Percentiles rank a stretch among this genome's conserved stretches.
These are phyloP conservation scores for Merodon equestris DNA, from an alignment of 2,888 invertebrate species.

Conservation along the genomic window DNA sequence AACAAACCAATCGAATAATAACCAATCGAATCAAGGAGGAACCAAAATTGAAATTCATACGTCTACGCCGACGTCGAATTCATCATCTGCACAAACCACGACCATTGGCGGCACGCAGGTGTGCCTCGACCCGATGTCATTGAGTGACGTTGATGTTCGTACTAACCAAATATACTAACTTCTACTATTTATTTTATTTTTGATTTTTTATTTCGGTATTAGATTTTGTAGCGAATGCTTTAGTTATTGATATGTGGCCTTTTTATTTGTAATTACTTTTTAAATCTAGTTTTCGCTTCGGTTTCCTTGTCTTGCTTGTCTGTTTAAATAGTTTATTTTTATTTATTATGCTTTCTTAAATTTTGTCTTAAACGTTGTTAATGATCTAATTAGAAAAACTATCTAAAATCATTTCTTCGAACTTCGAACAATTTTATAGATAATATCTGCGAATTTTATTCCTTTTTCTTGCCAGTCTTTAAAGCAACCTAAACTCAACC, in stretches of 20 bases:
- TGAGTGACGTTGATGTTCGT: slow-evolving; percentile 87
- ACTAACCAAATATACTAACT: slow-evolving; percentile 73
- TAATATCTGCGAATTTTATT: too few relatives aligned
- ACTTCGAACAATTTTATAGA: too few relatives aligned
- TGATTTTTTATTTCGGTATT: slow-evolving; percentile 25
- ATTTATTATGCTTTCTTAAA: too few relatives aligned
- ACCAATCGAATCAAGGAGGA: slow-evolving; percentile 77
- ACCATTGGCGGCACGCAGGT: slow-evolving; percentile 82
- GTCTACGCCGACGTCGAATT: slow-evolving; percentile 72
- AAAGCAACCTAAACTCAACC: too few relatives aligned
- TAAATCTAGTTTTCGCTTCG: too few relatives aligned
- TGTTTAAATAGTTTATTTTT: too few relatives aligned
- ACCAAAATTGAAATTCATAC: slow-evolving; percentile 78
- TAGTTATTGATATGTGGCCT: slow-evolving; percentile 28
- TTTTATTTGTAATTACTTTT: slow-evolving; percentile 33
- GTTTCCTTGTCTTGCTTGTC: too few relatives aligned
- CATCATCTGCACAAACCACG: slow-evolving; percentile 75
- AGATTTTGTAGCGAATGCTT: slow-evolving; percentile 18
- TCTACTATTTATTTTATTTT: slow-evolving; percentile 65
- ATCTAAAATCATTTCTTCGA: too few relatives aligned
- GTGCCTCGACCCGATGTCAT: slow-evolving; percentile 89
- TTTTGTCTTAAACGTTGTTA: too few relatives aligned
- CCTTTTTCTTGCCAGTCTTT: too few relatives aligned
- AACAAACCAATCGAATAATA: slow-evolving; percentile 74
- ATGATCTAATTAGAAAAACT: too few relatives aligned